Evolutionary conservation across 2,797 vertebrate genomes (phyloP).

Genomic region (Ataeniobius toweri): DNA sequence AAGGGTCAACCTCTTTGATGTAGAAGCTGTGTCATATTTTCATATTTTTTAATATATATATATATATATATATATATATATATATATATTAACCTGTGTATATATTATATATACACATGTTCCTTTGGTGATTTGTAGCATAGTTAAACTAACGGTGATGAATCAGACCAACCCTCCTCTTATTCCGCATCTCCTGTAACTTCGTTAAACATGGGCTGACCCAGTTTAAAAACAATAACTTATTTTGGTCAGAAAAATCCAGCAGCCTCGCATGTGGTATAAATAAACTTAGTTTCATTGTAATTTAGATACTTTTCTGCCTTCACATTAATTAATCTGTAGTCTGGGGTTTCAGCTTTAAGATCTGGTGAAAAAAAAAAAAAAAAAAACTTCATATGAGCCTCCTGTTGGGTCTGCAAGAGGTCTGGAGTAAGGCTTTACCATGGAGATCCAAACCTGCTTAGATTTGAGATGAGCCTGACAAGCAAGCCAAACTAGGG

Average conservation of each 20-base stretch:
- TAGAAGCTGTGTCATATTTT: not conserved
- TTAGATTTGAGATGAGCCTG: not conserved
- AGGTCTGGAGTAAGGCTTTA: conserved; percentile 27
- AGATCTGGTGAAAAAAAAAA: conserved; percentile 19
- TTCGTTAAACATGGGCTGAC: conserved; percentile 39
- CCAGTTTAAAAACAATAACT: conserved; percentile 13
- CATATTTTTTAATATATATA: not conserved
- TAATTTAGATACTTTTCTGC: conserved; percentile 38
- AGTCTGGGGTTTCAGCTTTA: conserved; percentile 25
- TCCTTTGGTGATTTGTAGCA: not conserved
- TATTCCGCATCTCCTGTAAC: conserved; percentile 34
- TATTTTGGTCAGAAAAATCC: conserved; percentile 15
- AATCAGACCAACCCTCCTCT: conserved; percentile 29
- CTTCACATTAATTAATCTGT: conserved; percentile 5
- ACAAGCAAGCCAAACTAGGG: conserved; percentile 15
- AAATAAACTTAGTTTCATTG: conserved; percentile 36
- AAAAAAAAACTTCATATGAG: conserved; percentile 25
- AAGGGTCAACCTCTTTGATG: conserved; percentile 17
- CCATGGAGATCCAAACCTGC: conserved; percentile 12
- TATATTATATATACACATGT: not conserved
- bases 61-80: too few species aligned
- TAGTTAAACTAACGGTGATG: conserved; percentile 6
- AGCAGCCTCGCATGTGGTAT: conserved; percentile 16
- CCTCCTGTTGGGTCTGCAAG: conserved; percentile 28
- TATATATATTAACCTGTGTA: too few species aligned